Base-by-base conservation (phyloP, 2,797 vertebrate genomes). In the Mus caroli region DNA sequence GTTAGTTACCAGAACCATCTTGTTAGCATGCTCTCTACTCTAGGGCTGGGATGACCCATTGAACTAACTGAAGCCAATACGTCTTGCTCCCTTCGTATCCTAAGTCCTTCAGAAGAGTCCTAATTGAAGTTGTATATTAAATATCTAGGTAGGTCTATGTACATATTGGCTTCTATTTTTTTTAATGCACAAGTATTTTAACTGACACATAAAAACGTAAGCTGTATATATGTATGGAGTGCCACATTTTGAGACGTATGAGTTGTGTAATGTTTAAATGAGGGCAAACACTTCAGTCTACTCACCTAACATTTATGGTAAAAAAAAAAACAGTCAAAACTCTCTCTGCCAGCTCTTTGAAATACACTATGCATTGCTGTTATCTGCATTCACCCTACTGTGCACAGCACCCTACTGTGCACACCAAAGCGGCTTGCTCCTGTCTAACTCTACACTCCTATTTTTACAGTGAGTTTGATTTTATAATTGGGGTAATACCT, bases 391-490 rank as follows among this genome's bases (percentile, higher is more conserved):
- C 4, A 14, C 6, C 14, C 37, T 50, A 15, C 46, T 84, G 3
- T 58, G 78, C 8, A n/a, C 17, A 50, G 28, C 4, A 14, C 6
- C 14, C 37, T 50, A 15, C 46, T 84, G 3, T 58, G 78, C 5
- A n/a, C 17, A 50, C 37, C 31, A 12, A 22, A 58, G 60, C 60
- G 24, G 40, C 37, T 19, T 31, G 58, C 24, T 58, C 37, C 71
- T 58, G n/a, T 71, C 60, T 83, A 17, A 83, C 56, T 90, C 24
- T 37, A 46, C 28, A 22, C 37, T 77, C 60, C 58, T 76, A 2
- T 76, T 88, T 92, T 17, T n/a, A 22, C 60, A 92, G 50, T 17
- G 12, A 19, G 54, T 17, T 91, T 93, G 67, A 26, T 78, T 95
- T 94, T 80, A 62, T 58, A 83, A 62, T 46, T 58, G n/a, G 46